phyloP scores from a whole-genome alignment of 2,888 invertebrate genomes.

The Omphaloscelis lunosa region DNA sequence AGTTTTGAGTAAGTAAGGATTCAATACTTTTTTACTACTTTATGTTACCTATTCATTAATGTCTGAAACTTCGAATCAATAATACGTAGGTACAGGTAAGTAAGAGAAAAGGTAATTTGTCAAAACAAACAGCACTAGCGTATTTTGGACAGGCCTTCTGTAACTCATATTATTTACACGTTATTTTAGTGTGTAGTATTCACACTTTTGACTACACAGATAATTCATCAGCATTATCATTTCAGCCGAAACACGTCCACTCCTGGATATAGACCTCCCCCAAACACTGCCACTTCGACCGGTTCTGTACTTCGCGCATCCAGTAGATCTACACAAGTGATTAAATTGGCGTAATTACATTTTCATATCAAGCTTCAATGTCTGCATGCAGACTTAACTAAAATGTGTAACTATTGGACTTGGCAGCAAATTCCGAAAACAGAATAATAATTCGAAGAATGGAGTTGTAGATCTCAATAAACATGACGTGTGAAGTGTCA shows the following conservation, averaged over 20 bases:
- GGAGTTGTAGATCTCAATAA: conserved; percentile 14
- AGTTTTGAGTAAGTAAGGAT: background rate
- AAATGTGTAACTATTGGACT: conserved; percentile 34
- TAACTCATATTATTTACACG: conserved; percentile 16
- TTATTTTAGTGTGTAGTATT: conserved; percentile 14
- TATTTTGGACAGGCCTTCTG: background rate
- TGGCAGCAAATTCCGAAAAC: conserved; percentile 8
- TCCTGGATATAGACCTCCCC: too few relatives aligned
- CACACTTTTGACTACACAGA: conserved; percentile 14
- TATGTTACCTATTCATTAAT: background rate
- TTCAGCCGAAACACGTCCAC: too few relatives aligned
- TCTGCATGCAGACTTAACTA: conserved; percentile 28
- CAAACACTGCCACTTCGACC: too few relatives aligned
- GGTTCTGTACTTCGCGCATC: too few relatives aligned
- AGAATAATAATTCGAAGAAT: conserved; percentile 24
- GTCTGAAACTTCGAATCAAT: background rate
- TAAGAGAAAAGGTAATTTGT: background rate
- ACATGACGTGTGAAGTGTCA: conserved; percentile 20
- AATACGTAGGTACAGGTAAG: background rate
- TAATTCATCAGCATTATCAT: too few relatives aligned
- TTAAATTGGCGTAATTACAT: conserved; percentile 3
- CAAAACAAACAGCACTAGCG: background rate
- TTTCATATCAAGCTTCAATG: conserved; percentile 34
- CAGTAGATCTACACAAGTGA: too few relatives aligned
- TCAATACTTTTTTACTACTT: background rate